phyloP scores from a whole-genome alignment of 1,140 invertebrate species.

The Nomia melanderi region DNA sequence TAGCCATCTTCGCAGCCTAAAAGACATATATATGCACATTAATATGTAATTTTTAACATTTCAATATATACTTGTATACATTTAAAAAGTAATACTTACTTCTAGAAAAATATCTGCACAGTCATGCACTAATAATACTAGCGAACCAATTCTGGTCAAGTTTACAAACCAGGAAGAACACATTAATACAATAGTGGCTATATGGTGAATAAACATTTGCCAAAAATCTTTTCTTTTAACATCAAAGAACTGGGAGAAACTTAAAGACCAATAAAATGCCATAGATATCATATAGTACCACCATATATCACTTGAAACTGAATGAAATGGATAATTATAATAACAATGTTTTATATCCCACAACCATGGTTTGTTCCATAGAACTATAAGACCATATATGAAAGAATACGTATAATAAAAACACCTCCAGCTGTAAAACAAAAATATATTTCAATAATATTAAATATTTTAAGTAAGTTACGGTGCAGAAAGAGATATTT shows the following conservation, averaged over 20 bases:
- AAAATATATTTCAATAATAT: constrained; percentile 9
- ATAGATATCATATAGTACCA: constrained; percentile 98
- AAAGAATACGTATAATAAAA: constrained; percentile 93
- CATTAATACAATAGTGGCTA: constrained; percentile 94
- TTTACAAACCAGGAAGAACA: constrained; percentile 97
- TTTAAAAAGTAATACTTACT: constrained; percentile 79
- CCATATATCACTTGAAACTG: constrained; percentile 88
- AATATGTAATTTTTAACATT: constrained; percentile 1
- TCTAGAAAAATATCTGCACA: constrained; percentile 97
- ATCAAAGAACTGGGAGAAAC: constrained; percentile 96
- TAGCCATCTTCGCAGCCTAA: constrained; percentile 93
- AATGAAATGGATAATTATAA: constrained; percentile 88
- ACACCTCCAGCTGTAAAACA: constrained; percentile 89
- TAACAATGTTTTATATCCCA: constrained; percentile 97
- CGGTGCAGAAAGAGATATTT: too few species aligned
- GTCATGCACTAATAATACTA: constrained; percentile 96
- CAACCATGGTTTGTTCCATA: constrained; percentile 97
- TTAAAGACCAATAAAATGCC: constrained; percentile 97
- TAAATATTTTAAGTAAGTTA: not conserved
- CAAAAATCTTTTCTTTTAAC: constrained; percentile 97
- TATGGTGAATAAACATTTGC: constrained; percentile 99
- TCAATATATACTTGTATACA: too few species aligned
- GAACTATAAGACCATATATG: constrained; percentile 89
- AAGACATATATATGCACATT: constrained; percentile 56
- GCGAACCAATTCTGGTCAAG: constrained; percentile 93